These are phyloP conservation scores for Bungarus multicinctus DNA, from an alignment of 2,113 vertebrate genomes.

Conservation along the genomic window DNA sequence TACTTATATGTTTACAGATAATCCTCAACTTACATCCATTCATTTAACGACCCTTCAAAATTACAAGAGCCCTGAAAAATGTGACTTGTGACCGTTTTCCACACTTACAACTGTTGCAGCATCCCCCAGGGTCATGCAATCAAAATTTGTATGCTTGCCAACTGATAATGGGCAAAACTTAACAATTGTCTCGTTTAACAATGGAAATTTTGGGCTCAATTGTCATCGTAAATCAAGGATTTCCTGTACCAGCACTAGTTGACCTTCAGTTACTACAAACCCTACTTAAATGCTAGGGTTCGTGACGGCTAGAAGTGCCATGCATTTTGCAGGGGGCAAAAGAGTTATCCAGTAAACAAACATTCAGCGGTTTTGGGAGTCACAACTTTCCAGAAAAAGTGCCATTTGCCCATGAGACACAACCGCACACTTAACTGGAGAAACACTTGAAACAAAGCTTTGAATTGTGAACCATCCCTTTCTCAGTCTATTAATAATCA, in stretches of 20 bases:
- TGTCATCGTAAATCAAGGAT: neutral
- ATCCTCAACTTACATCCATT: neutral
- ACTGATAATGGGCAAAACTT: neutral
- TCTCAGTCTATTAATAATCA: neutral
- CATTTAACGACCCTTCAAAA: neutral
- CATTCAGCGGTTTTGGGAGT: rapidly evolving
- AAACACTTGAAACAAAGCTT: neutral
- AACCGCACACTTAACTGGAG: neutral
- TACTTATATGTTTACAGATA: neutral
- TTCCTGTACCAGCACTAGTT: neutral
- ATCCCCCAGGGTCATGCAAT: neutral
- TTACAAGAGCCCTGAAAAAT: neutral
- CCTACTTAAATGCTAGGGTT: neutral
- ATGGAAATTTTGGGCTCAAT: neutral
- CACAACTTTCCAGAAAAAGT: neutral
- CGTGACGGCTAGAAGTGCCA: neutral
- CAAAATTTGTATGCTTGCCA: neutral
- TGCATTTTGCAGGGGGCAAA: neutral
- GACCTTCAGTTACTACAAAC: neutral
- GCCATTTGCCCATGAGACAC: neutral
- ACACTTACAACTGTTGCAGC: neutral
- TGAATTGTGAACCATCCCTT: neutral
- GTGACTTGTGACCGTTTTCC: neutral
- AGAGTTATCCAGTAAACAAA: neutral
- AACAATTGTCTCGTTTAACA: neutral